Evolutionary conservation across 2,888 invertebrate genomes (phyloP), one percentile per base, ranked within the genome.

Genomic region (Ashinkailepas kermadecensis): DNA sequence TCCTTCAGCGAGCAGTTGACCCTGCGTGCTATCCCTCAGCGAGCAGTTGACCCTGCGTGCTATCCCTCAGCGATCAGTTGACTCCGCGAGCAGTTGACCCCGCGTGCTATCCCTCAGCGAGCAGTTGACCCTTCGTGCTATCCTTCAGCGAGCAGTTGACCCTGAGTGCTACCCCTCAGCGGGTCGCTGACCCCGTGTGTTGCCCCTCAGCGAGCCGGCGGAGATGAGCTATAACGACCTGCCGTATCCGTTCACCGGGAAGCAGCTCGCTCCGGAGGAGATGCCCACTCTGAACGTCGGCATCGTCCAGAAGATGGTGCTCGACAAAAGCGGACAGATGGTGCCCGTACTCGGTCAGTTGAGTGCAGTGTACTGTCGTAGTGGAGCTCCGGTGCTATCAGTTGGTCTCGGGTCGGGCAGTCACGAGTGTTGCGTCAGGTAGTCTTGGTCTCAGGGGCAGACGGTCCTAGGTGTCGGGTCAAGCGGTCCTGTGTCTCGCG

Each of bases 211-310:
- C 0, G 74, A 74, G 74, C 54, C 74, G 54, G 10, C 11, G 18
- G 54, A 39, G 23, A 39, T 74, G 54, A 54, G 54, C 54, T 74
- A 74, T 54, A 15, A 18, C 54, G 74, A 74, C 54, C 74, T 78
- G 78, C 78, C 78, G 57, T 57, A 58, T 25, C 78, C 78, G 78
- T 78, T 78, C 58, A 7, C 23, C 11, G 78, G 78, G 23, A 4
- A n/a, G 23, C 58, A 57, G 23, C 78, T 78, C 23, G 12, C n/a
- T 3, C 23, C n/a, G 23, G 23, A 23, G 0, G 23, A 78, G 23
- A 78, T 58, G 78, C 78, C 78, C 1, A 15, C 11, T 10, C 78
- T 78, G 23, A 57, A 78, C 58, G 78, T 78, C 7, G 78, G 78
- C 57, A 12, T 10, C 9, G 23, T 58, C 12, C 54, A 54, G 74